A percentile compares a stretch with the other conserved stretches of the same genome.
Conservation (phyloP, 2,113 vertebrate genomes). For the Coturnix japonica region DNA sequence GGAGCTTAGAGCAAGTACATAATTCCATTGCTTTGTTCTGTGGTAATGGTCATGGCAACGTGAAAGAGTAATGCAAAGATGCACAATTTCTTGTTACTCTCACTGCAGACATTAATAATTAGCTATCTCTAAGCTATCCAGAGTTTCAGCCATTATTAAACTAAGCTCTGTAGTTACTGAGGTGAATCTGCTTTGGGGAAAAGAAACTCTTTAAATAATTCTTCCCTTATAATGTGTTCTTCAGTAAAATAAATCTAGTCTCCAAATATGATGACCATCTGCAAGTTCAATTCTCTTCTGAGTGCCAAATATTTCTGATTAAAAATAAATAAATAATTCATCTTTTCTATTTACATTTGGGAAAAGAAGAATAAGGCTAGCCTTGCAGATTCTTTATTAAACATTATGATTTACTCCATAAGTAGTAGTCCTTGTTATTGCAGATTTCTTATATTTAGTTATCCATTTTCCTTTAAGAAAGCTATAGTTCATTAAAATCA, state of each 20-base stretch:
- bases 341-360: neutral
- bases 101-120: neutral
- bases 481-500: constrained; percentile 9
- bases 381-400: constrained; percentile 7
- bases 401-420: constrained; percentile 36
- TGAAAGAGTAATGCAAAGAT: neutral
- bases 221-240: neutral
- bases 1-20: neutral
- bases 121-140: neutral
- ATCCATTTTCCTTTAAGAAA: constrained; percentile 32
- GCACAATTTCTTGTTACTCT: neutral
- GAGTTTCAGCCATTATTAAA: neutral
- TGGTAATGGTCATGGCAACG: neutral
- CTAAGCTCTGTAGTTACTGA: neutral
- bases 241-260: neutral
- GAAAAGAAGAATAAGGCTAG: neutral
- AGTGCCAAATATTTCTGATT: constrained; percentile 8
- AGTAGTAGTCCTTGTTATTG: neutral
- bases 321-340: neutral
- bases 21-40: neutral
- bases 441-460: constrained; percentile 28
- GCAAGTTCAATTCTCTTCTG: neutral
- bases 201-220: neutral
- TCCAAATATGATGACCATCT: neutral
- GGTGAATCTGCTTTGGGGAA: neutral